Evolutionary conservation across 2,888 invertebrate genomes (phyloP).

Genomic region (Synanthedon andrenaeformis): DNA sequence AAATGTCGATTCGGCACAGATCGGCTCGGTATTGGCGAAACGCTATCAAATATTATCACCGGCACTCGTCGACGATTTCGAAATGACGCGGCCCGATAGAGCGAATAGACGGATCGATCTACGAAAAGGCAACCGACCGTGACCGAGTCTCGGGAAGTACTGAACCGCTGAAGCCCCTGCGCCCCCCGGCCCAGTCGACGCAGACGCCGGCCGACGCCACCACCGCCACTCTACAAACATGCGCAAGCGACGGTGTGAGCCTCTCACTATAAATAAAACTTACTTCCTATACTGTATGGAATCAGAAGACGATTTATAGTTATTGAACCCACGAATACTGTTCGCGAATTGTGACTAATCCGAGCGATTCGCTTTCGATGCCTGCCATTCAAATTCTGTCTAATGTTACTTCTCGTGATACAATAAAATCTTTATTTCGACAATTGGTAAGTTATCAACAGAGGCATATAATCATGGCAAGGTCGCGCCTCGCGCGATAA

Average conservation of each 20-base stretch:
- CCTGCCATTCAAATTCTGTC: conserved; percentile 24
- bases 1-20: conserved; percentile 40
- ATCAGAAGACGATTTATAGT: conserved; percentile 61
- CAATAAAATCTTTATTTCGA: neutral
- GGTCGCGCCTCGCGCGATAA: neutral
- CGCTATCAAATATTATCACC: conserved; percentile 51
- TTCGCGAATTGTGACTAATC: conserved; percentile 36
- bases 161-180: conserved; percentile 18
- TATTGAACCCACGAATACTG: conserved; percentile 59
- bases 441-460: neutral
- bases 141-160: conserved; percentile 31
- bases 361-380: conserved; percentile 22
- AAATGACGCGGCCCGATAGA: conserved; percentile 33
- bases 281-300: conserved; percentile 56
- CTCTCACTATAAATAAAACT: conserved; percentile 58
- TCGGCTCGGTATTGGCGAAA: conserved; percentile 45
- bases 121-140: conserved; percentile 26
- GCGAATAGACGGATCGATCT: conserved; percentile 19
- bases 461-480: neutral
- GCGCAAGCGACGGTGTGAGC: conserved; percentile 15
- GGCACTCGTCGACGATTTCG: conserved; percentile 41
- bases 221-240: conserved; percentile 10
- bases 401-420: too few species aligned
- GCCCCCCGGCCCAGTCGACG: conserved; percentile 15
- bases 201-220: conserved; percentile 6